Evolutionary conservation across 2,113 vertebrate species (phyloP).

Genomic region (Telmatochromis bifrenatus): DNA sequence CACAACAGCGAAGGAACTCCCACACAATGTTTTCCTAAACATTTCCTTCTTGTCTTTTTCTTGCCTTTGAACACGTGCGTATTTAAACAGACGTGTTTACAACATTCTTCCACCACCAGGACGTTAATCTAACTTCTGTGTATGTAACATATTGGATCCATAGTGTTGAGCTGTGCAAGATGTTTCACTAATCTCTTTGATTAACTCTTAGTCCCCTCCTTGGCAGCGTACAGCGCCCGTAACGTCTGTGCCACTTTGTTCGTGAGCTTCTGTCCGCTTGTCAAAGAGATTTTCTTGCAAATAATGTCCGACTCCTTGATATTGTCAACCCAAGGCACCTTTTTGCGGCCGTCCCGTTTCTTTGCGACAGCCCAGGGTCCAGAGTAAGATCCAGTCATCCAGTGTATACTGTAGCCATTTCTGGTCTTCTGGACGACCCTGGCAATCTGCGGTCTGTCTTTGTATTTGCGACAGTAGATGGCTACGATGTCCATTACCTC

Average conservation of each 20-base stretch:
- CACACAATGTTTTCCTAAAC: conserved; percentile 90
- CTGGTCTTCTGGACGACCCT: conserved; percentile 95
- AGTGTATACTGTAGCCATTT: conserved; percentile 95
- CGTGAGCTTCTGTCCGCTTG: conserved; percentile 95
- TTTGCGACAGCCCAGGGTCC: conserved; percentile 94
- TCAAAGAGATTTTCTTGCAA: conserved; percentile 99
- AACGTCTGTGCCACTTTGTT: conserved; percentile 96
- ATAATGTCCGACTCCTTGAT: conserved; percentile 99
- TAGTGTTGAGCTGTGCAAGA: conserved; percentile 67
- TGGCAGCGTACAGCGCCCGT: conserved; percentile 92
- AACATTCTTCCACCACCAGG: conserved; percentile 46
- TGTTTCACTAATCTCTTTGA: conserved; percentile 66
- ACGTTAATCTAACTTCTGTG: conserved; percentile 69
- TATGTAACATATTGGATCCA: conserved; percentile 57
- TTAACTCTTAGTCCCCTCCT: conserved; percentile 92
- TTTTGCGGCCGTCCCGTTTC: conserved; percentile 96
- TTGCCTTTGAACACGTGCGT: conserved; percentile 62
- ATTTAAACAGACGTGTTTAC: conserved; percentile 66
- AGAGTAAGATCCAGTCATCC: conserved; percentile 98
- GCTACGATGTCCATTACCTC: conserved; percentile 95
- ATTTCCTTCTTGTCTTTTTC: conserved; percentile 77
- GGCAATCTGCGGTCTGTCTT: conserved; percentile 98
- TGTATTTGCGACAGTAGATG: conserved; percentile 97
- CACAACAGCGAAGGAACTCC: conserved; percentile 99
- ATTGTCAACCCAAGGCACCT: conserved; percentile 99